Evolutionary conservation across 1,140 invertebrate genomes (phyloP).

Genomic region (Stenopsyche tienmushanensis): DNA sequence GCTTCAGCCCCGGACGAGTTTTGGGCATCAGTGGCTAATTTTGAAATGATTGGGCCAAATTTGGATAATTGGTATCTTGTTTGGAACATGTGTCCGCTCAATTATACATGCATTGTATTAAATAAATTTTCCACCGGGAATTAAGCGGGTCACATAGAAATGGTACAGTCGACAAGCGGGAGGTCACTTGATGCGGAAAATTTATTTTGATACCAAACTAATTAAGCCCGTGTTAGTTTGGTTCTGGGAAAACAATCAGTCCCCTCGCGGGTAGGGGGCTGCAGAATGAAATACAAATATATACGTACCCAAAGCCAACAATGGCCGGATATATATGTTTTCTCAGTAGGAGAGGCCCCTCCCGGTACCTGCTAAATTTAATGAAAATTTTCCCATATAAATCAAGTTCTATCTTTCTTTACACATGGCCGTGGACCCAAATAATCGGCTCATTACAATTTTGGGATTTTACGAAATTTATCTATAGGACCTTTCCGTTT

Average conservation of each 20-base stretch:
- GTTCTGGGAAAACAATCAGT: slow-evolving; percentile 24
- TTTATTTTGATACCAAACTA: slow-evolving; percentile 26
- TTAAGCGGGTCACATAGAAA: neutral
- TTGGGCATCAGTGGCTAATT: no score
- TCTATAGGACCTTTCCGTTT: no score
- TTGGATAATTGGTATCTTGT: neutral
- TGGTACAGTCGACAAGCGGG: no score
- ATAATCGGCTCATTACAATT: no score
- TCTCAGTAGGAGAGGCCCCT: neutral
- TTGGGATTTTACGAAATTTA: no score
- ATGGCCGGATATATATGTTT: neutral
- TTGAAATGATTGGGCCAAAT: no score
- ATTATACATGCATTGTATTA: neutral
- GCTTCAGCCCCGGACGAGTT: no score
- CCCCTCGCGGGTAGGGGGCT: neutral
- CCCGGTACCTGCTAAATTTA: neutral
- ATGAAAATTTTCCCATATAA: neutral
- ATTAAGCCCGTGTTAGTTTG: slow-evolving; percentile 23
- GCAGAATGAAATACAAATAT: slow-evolving; percentile 23
- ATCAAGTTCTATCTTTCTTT: neutral
- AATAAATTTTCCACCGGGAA: neutral
- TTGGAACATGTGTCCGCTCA: neutral
- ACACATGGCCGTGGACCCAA: no score
- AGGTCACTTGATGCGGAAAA: slow-evolving; percentile 19
- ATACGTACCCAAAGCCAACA: slow-evolving; percentile 13